Percentiles rank a stretch among this genome's conserved stretches.
phyloP scores from a whole-genome alignment of 2,797 vertebrate species.

The Rhinella marina region DNA sequence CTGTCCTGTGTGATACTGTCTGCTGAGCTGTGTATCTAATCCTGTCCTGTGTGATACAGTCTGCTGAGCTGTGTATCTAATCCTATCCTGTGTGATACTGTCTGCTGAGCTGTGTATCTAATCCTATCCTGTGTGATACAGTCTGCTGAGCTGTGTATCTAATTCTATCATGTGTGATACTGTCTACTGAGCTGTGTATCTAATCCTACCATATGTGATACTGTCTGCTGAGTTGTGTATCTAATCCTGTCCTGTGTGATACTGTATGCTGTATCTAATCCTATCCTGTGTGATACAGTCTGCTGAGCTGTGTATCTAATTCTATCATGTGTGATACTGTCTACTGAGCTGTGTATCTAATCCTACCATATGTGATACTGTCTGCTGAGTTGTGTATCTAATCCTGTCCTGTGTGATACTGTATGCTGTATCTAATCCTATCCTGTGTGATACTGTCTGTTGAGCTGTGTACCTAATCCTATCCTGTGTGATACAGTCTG shows the following conservation, averaged over 20 bases:
- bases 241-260: no score
- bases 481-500: no score
- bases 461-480: no score
- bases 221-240: no score
- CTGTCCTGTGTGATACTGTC: neutral
- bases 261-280: no score
- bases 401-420: neutral
- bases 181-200: neutral
- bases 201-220: neutral
- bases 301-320: no score
- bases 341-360: neutral
- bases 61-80: no score
- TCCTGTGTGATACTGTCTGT: no score
- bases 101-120: neutral
- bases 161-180: neutral
- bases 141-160: conserved; percentile 1
- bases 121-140: neutral
- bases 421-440: no score
- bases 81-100: neutral
- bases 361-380: neutral
- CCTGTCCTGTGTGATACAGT: neutral
- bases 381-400: neutral
- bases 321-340: neutral
- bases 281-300: no score
- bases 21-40: no score